phyloP scores from a whole-genome alignment of 2,888 invertebrate genomes.

The Seira musarum region DNA sequence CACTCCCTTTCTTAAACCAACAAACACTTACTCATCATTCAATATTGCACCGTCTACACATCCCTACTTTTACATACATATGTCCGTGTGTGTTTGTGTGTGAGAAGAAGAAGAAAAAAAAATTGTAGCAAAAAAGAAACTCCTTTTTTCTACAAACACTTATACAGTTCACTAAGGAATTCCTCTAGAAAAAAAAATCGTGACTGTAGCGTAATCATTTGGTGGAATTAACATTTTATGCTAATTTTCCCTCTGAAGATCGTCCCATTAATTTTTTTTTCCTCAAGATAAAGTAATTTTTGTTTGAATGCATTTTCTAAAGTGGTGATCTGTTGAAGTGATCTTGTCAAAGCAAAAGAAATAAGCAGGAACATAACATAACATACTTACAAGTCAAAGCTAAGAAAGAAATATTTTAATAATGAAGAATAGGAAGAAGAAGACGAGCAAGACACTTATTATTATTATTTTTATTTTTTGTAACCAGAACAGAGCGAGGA shows the following conservation, averaged over 20 bases:
- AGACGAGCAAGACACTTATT: neutral
- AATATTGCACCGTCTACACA: neutral
- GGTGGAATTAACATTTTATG: conserved; percentile 10
- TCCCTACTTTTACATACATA: no score
- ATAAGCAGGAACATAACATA: neutral
- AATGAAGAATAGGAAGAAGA: conserved; percentile 10
- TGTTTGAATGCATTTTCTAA: conserved; percentile 7
- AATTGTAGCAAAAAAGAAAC: neutral
- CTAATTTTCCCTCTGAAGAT: conserved; percentile 1
- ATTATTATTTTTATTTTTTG: neutral
- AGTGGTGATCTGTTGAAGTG: conserved; percentile 10
- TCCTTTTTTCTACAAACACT: neutral
- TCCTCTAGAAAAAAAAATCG: conserved; percentile 3
- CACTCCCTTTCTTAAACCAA: conserved; percentile 1
- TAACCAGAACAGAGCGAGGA: neutral
- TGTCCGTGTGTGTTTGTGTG: neutral
- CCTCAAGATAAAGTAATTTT: conserved; percentile 9
- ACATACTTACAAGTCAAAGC: no score
- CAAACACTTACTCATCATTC: conserved; percentile 3
- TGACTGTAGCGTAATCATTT: conserved; percentile 10
- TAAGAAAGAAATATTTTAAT: neutral
- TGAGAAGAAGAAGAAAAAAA: neutral
- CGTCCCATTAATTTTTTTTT: conserved; percentile 10
- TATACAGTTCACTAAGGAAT: neutral
- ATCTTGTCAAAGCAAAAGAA: conserved; percentile 7